Evolutionary conservation across 1,140 invertebrate genomes (phyloP).

Genomic region (Heliconius congener): DNA sequence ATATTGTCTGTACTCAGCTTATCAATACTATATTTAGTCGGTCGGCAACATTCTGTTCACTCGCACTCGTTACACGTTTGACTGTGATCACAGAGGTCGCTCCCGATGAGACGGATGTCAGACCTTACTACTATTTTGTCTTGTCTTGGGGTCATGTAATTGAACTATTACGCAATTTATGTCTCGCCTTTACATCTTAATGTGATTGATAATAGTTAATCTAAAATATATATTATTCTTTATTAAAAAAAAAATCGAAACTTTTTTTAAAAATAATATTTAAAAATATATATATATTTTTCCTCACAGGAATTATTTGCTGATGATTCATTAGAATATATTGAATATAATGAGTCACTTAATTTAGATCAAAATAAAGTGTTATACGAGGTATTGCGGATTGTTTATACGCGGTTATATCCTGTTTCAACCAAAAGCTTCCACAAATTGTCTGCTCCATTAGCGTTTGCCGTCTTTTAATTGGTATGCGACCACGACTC

Average conservation of each 20-base stretch:
- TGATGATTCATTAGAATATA: not conserved
- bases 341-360: not conserved
- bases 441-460: conserved; percentile 60
- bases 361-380: not conserved
- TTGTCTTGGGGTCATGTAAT: conserved; percentile 31
- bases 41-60: conserved; percentile 20
- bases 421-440: conserved; percentile 77
- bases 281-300: not conserved
- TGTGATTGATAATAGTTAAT: conserved; percentile 1
- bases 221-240: not conserved
- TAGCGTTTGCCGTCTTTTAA: conserved; percentile 62
- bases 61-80: conserved; percentile 27
- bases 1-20: conserved; percentile 3
- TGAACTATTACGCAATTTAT: conserved; percentile 34
- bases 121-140: conserved; percentile 30
- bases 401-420: conserved; percentile 61
- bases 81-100: conserved; percentile 22
- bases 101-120: conserved; percentile 19
- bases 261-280: not conserved
- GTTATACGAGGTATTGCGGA: conserved; percentile 13
- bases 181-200: conserved; percentile 19
- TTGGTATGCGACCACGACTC: conserved; percentile 57
- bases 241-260: not conserved
- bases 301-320: not conserved
- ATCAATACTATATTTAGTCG: conserved; percentile 24